Evolutionary conservation across 2,113 vertebrate genomes (phyloP), one percentile per base, ranked within the genome.

Genomic region (Phodopus roborovskii): DNA sequence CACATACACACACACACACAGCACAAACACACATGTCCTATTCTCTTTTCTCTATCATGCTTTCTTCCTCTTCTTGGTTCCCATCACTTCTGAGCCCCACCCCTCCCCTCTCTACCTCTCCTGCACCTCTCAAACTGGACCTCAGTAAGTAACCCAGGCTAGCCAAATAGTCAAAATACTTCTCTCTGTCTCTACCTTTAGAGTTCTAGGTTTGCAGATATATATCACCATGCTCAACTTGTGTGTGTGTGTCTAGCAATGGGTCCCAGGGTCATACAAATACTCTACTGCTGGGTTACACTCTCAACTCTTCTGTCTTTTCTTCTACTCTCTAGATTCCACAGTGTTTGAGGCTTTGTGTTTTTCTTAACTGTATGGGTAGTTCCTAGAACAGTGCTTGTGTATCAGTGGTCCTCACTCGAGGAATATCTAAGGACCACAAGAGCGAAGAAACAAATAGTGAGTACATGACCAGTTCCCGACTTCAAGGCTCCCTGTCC

Each of bases 331-430:
- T 68, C 3, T 6, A 1, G 50, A 22, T 33, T 60, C 70, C 33
- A 4, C 0, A 36, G 28, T 62, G 56, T 1, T 2, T 3, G 42
- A 91, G 70, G 4, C 26, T 13, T 75, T 4, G 56, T 1, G 3
- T 30, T 33, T 33, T 12, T 36, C 16, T 17, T 19, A 45, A 0
- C 0, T 26, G 20, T 30, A 8, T 13, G 7, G 7, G 17, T 28
- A 19, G 26, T 16, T 5, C 11, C 64, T 33, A 30, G 74, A 84
- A 39, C 9, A 36, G 62, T 0, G 20, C 48, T 85, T 28, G 0
- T 1, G 0, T 1, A 12, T 20, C 8, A 36, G 26, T 10, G 70
- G 28, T 3, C 4, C 2, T 17, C 50, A 4, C 68, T 83, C 17
- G 2, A 24, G 10, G 39, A 26, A 4, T 10, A 30, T 30, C 58